These are phyloP conservation scores for Pseudanteris insignis DNA, from an alignment of 2,888 invertebrate species.

Conservation along the genomic window DNA sequence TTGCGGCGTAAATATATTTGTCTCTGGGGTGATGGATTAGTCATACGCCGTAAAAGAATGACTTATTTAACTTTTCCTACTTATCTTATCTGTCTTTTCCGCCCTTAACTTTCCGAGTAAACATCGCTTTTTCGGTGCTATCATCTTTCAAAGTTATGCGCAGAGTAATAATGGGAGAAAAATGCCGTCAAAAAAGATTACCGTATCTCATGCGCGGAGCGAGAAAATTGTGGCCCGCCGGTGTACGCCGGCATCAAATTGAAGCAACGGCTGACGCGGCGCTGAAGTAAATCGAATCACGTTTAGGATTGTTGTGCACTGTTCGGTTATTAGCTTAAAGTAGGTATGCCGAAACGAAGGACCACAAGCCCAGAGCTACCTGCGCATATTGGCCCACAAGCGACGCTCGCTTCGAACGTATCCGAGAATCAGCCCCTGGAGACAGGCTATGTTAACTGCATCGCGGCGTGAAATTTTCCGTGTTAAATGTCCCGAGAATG, in stretches of 20 bases:
- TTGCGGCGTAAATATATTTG: conserved; percentile 18
- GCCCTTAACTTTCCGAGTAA: conserved; percentile 16
- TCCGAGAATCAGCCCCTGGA: conserved; percentile 19
- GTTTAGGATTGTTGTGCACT: conserved; percentile 8
- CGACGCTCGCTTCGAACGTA: conserved; percentile 12
- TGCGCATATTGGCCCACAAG: conserved; percentile 4
- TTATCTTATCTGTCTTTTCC: conserved; percentile 23
- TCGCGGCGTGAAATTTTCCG: conserved; percentile 29
- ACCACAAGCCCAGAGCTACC: conserved; percentile 9
- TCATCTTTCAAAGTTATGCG: conserved; percentile 20
- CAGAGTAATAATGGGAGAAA: conserved; percentile 15
- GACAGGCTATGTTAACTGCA: conserved; percentile 29
- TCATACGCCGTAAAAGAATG: conserved; percentile 14
- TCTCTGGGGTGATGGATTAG: conserved; percentile 11
- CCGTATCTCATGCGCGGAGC: conserved; percentile 6
- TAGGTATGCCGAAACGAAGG: conserved; percentile 22
- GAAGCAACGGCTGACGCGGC: conserved; percentile 6
- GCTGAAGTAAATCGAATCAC: conserved; percentile 16
- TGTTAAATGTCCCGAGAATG: conserved; percentile 21
- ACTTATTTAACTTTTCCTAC: conserved; percentile 31
- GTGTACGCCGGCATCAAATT: conserved; percentile 8
- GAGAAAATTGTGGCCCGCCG: conserved; percentile 6
- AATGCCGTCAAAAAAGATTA: conserved; percentile 20
- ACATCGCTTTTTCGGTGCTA: conserved; percentile 9
- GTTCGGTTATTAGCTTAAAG: conserved; percentile 29